Evolutionary conservation across 2,888 invertebrate species (phyloP), one percentile per base, ranked within the genome.

Genomic region (Melipona bicolor): DNA sequence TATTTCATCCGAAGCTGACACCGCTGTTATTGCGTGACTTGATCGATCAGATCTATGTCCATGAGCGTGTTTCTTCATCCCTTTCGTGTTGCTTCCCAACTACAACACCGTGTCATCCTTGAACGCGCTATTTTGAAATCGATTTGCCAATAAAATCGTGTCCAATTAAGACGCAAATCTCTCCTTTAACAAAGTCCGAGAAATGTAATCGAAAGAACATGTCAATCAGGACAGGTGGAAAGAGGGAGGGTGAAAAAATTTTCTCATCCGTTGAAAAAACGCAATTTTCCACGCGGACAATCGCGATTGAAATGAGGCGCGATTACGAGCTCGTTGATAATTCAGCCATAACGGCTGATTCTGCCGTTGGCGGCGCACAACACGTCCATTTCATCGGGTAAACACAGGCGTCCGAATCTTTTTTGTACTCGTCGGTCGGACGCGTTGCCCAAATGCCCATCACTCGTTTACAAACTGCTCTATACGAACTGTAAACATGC

Each of bases 361-460:
- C 59, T 73, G 78, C 74, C 71, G 76, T 27, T 70, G 75, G 74
- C 72, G 77, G 64, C 77, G 79, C 82, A 74, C 78, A 85, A 81
- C 81, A 65, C 77, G 72, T 27, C 84, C 80, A 80, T 84, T 85
- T 81, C 77, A 79, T 61, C 79, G 85, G 49, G 81, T 74, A 85
- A 86, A 86, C 84, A 85, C 81, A 74, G 32, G 64, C 76, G 77
- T 74, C 70, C 84, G 76, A 70, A 84, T 87, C 78, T 78, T 87
- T 84, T 87, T 85, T 78, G 84, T 85, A 78, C 75, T 81, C 81
- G 81, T 84, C 84, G 87, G 87, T 87, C 87, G 87, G 54, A 50
- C 84, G 87, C 84, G 87, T 84, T 84, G 87, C 84, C 87, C 78
- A 87, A 84, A 84, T 87, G 87, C 87, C 87, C 80, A 82, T 79